Base-by-base conservation (phyloP, 2,113 vertebrate species). In the Dasyurus viverrinus region DNA sequence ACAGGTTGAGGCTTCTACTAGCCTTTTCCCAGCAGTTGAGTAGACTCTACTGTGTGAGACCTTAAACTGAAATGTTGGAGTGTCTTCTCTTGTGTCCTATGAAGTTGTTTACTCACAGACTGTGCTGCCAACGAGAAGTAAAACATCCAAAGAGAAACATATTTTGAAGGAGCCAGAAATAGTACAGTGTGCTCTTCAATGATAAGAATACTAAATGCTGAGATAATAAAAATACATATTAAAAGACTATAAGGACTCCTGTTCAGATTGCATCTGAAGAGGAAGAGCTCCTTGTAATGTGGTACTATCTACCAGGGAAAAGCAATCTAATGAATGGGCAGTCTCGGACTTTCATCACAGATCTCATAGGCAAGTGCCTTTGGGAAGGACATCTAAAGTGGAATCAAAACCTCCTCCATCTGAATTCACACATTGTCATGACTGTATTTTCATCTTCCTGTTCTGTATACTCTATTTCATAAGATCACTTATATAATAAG, bases 211-310 rank as follows among this genome's bases (percentile, higher is more conserved):
- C 46, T 46, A 92, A 97, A 47, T 46, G 46, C 24, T 4, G 90
- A 93, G 94, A 96, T 90, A 52, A 94, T 92, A 96, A 91, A 60
- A 84, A 76, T 93, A 68, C 55, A 91, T 89, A 89, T 90, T 4
- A 36, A 95, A 95, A 94, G 57, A 95, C n/a, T 0, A 0, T 9
- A 57, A 36, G 11, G 89, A 22, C 53, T 22, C 93, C 95, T 52
- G 93, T 92, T 94, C 52, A 9, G 46, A 22, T 91, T 76, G 25
- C 91, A 7, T 92, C 96, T 54, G 91, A 54, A 91, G 91, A 50
- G 91, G 91, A 54, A 91, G 91, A 50, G 91, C 90, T 91, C 90
- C 93, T 55, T 3, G 53, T 42, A 5, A 0, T 36, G 60, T 52
- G 68, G 25, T 54, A 2, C 8, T 91, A 48, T 30, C 2, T 8